Conservation (phyloP, 2,888 invertebrate species). For the Abrostola triplasia region DNA sequence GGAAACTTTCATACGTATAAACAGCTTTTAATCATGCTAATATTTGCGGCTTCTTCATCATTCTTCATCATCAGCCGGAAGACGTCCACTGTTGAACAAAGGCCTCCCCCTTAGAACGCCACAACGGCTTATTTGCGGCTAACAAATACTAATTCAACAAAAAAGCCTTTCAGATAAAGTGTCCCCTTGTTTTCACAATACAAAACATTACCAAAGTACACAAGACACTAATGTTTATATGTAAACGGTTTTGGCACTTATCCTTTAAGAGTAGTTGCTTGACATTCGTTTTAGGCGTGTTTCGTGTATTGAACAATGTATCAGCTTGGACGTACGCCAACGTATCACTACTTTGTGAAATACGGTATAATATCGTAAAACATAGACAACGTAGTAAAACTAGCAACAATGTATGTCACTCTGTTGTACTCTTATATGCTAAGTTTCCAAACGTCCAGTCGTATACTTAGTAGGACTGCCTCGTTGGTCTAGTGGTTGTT, state of each 20-base stretch:
- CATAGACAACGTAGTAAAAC: conserved; percentile 20
- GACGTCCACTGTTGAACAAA: too few species aligned
- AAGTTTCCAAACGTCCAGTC: neutral
- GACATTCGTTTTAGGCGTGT: conserved; percentile 56
- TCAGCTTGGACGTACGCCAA: conserved; percentile 67
- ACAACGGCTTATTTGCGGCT: conserved; percentile 3
- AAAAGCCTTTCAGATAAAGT: conserved; percentile 16
- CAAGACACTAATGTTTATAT: conserved; percentile 55
- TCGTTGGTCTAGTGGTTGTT: too few species aligned
- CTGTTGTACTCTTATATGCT: neutral
- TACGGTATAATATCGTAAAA: conserved; percentile 25
- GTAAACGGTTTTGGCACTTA: conserved; percentile 62
- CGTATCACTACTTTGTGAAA: conserved; percentile 50
- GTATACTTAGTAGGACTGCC: neutral
- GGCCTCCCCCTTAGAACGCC: too few species aligned
- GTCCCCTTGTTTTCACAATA: conserved; percentile 27
- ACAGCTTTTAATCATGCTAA: conserved; percentile 13
- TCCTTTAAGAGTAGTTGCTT: conserved; percentile 49
- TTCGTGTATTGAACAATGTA: conserved; percentile 60
- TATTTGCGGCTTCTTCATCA: conserved; percentile 3
- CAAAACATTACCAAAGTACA: conserved; percentile 18
- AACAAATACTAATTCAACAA: conserved; percentile 15
- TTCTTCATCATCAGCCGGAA: too few species aligned
- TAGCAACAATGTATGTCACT: conserved; percentile 11
- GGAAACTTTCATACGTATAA: neutral